Conservation (phyloP, 30 jellyfish, hydroid and myxozoan genomes). For the Chironex yamaguchii region DNA sequence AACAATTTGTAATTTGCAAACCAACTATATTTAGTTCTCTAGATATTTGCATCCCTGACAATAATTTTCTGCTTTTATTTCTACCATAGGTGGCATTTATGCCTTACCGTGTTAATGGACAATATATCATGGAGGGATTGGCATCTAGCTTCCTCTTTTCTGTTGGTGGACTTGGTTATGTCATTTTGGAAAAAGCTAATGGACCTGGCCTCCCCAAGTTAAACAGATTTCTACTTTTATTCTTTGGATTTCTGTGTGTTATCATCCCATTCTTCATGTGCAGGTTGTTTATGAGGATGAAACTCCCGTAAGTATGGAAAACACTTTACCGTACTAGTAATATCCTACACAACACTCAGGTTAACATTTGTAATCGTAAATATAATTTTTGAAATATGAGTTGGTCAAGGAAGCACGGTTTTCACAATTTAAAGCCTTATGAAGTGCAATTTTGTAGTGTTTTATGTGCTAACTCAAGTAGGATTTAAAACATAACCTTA, state of each 20-base stretch:
- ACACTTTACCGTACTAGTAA: no score
- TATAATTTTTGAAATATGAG: no score
- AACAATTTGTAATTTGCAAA: no score
- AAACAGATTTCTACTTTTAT: slow-evolving; percentile 84
- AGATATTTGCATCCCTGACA: not conserved
- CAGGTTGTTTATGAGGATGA: slow-evolving; percentile 97
- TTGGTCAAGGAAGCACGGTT: no score
- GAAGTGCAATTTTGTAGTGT: no score
- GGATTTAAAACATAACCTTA: no score
- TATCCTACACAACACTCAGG: no score
- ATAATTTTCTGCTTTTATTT: not conserved
- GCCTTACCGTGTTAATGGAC: slow-evolving; percentile 99
- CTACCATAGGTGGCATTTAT: slow-evolving; percentile 89
- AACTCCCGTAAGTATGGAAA: slow-evolving; percentile 95
- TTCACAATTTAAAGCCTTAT: no score
- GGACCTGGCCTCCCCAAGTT: slow-evolving; percentile 96
- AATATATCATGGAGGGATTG: slow-evolving; percentile 97
- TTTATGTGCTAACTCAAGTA: no score
- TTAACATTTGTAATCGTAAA: no score
- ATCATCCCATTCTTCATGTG: slow-evolving; percentile 92
- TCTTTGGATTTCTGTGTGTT: slow-evolving; percentile 90
- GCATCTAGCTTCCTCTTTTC: slow-evolving; percentile 95
- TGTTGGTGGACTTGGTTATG: slow-evolving; percentile 94
- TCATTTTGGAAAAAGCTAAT: slow-evolving; percentile 92
- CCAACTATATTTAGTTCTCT: no score